Percentiles rank a stretch among this genome's conserved stretches.
Evolutionary conservation across 2,888 invertebrate species (phyloP).

Genomic region (Pristionchus arcanus): DNA sequence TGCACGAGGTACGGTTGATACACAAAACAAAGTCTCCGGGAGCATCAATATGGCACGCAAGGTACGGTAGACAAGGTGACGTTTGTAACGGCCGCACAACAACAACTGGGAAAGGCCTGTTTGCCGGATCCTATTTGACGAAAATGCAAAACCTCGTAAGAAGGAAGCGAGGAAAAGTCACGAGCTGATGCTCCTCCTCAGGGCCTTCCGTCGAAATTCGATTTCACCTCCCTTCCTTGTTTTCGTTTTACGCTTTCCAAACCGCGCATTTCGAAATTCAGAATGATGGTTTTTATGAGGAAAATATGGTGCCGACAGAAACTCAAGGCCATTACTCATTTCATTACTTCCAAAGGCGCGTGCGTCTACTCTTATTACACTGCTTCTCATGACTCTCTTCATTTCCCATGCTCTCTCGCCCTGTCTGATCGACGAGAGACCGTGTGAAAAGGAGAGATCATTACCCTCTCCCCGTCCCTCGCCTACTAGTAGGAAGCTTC

Average conservation of each 20-base stretch:
- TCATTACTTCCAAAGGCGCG: background rate
- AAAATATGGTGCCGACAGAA: background rate
- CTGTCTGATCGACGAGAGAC: background rate
- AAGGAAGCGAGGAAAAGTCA: background rate
- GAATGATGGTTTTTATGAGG: background rate
- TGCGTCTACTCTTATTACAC: background rate
- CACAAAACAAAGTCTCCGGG: too few species aligned
- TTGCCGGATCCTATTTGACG: background rate
- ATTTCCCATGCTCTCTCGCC: background rate
- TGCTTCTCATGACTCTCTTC: background rate
- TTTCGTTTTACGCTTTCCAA: background rate
- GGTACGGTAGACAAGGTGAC: background rate
- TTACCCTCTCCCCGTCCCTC: too few species aligned
- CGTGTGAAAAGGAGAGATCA: too few species aligned
- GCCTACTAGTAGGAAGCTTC: background rate
- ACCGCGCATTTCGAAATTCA: background rate
- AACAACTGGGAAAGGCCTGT: too few species aligned
- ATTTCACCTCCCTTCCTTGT: slow-evolving; percentile 22
- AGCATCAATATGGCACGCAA: too few species aligned
- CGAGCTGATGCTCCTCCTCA: background rate
- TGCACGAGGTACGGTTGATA: too few species aligned
- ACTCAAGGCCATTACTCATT: background rate
- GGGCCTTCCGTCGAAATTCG: background rate
- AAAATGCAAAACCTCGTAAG: background rate
- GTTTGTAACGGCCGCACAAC: too few species aligned